These are phyloP conservation scores for Manis javanica DNA, from an alignment of 2,797 vertebrate species.

Conservation along the genomic window DNA sequence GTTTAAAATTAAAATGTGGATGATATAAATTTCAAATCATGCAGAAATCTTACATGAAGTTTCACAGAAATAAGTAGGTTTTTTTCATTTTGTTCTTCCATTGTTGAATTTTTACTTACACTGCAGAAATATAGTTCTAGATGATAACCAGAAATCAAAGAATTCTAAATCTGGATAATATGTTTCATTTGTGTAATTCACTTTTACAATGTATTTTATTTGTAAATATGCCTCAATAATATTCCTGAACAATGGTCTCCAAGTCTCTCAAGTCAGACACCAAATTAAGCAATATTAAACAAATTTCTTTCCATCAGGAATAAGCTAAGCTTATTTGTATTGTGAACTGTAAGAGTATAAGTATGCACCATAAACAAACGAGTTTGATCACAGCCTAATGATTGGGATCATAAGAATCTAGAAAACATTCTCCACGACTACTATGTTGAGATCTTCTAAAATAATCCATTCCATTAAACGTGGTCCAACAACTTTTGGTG, in stretches of 20 bases:
- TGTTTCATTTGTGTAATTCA: neutral
- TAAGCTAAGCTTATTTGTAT: neutral
- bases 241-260: neutral
- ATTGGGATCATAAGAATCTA: neutral
- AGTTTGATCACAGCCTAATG: neutral
- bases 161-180: neutral
- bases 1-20: neutral
- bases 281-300: slow-evolving; percentile 16
- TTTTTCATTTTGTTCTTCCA: neutral
- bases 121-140: neutral
- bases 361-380: neutral
- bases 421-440: neutral
- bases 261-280: neutral
- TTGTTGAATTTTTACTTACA: slow-evolving; percentile 6
- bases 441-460: neutral
- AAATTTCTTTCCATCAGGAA: slow-evolving; percentile 1
- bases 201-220: neutral
- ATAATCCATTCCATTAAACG: neutral
- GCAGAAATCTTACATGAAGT: neutral
- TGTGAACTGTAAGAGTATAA: slow-evolving; percentile 7
- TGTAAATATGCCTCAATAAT: neutral
- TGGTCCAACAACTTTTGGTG: neutral
- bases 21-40: slow-evolving; percentile 53
- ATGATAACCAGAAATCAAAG: neutral
- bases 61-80: neutral